phyloP scores from a whole-genome alignment of 2,888 invertebrate genomes.

The Nymphalis urticae region DNA sequence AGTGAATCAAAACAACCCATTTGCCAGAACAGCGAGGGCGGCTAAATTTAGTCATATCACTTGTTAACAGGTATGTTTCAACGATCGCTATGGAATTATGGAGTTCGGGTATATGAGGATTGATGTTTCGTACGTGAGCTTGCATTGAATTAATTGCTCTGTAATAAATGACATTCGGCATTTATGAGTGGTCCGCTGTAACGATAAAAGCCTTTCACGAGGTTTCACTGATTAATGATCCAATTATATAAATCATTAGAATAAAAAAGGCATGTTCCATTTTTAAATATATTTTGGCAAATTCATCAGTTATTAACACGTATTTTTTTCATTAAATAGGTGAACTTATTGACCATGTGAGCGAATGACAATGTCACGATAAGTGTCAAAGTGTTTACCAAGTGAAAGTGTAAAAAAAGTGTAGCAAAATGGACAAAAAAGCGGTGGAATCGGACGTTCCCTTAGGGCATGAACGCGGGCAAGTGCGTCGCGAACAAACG shows the following conservation, averaged over 20 bases:
- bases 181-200: constrained; percentile 9
- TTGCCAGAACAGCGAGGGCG: constrained; percentile 29
- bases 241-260: neutral
- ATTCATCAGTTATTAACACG: neutral
- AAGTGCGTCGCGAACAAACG: constrained; percentile 61
- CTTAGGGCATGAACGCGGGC: constrained; percentile 61
- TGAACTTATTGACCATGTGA: constrained; percentile 13
- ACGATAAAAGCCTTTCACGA: neutral
- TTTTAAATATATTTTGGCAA: neutral
- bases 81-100: constrained; percentile 14
- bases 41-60: constrained; percentile 37
- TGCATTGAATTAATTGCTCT: constrained; percentile 25
- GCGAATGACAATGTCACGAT: constrained; percentile 25
- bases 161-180: constrained; percentile 1
- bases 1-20: constrained; percentile 36
- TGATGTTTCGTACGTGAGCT: constrained; percentile 27
- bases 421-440: constrained; percentile 48
- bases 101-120: constrained; percentile 22
- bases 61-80: constrained; percentile 25
- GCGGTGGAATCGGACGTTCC: constrained; percentile 42
- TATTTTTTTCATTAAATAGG: neutral
- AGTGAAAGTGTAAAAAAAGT: constrained; percentile 33
- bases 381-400: constrained; percentile 26
- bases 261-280: neutral
- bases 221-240: neutral